Conservation (phyloP, 2,113 vertebrate species). For the Atractosteus spatula region DNA sequence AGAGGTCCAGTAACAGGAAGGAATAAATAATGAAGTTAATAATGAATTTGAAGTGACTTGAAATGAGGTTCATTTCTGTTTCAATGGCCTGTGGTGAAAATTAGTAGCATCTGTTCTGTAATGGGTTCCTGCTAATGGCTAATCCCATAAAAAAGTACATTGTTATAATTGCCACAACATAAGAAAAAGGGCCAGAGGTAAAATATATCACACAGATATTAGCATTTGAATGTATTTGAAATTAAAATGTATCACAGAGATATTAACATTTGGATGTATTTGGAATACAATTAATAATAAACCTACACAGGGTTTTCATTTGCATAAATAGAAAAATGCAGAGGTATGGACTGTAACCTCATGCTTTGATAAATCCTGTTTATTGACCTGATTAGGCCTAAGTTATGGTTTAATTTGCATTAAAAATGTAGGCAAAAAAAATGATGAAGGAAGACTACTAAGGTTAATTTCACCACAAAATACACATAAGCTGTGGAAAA, state of each 20-base stretch:
- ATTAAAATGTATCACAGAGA: slow-evolving; percentile 24
- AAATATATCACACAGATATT: slow-evolving; percentile 41
- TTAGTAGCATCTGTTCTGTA: slow-evolving; percentile 52
- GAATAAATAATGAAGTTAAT: slow-evolving; percentile 40
- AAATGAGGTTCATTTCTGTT: slow-evolving; percentile 56
- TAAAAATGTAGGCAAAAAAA: too few relatives aligned
- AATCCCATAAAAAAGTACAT: slow-evolving; percentile 53
- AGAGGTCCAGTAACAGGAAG: slow-evolving; percentile 27
- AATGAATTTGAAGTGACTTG: slow-evolving; percentile 45
- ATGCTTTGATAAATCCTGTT: too few relatives aligned
- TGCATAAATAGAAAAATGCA: slow-evolving; percentile 51
- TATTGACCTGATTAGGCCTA: too few relatives aligned
- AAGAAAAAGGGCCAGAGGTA: slow-evolving; percentile 26
- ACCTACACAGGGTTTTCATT: slow-evolving; percentile 52
- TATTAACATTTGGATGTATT: slow-evolving; percentile 52
- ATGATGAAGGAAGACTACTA: too few relatives aligned
- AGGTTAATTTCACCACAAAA: too few relatives aligned
- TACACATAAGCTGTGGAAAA: too few relatives aligned
- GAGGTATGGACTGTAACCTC: too few relatives aligned
- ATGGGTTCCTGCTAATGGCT: slow-evolving; percentile 43
- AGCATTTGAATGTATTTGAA: slow-evolving; percentile 36
- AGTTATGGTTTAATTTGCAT: too few relatives aligned
- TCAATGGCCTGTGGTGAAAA: slow-evolving; percentile 47
- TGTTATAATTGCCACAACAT: slow-evolving; percentile 52
- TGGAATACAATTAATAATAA: slow-evolving; percentile 58